Percentiles rank a stretch among this genome's conserved stretches.
Conservation (phyloP, 1,140 invertebrate species). For the Linepithema humile region DNA sequence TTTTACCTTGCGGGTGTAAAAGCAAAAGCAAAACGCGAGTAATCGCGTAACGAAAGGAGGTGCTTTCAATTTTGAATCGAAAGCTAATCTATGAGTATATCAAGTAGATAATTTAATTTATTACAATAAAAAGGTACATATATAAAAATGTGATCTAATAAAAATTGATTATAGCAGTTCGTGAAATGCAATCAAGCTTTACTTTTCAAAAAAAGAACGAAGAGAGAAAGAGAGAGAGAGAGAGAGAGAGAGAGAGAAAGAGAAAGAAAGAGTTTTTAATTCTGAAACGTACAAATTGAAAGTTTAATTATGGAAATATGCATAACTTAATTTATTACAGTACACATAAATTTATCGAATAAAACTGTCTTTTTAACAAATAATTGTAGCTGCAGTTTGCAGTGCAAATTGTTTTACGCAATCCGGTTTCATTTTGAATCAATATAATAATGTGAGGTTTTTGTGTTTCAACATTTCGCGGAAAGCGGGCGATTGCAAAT, state of each 20-base stretch:
- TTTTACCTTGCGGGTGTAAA: not conserved
- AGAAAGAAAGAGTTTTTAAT: not conserved
- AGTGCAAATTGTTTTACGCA: not conserved
- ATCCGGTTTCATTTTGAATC: not conserved
- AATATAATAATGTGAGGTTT: not conserved
- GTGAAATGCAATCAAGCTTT: too few relatives aligned
- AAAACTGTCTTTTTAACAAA: not conserved
- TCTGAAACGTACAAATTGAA: not conserved
- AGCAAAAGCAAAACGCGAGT: not conserved
- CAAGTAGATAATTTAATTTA: too few relatives aligned
- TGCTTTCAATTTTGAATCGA: not conserved
- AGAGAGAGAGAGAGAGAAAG: not conserved
- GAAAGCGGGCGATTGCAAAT: not conserved
- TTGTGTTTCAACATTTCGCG: not conserved
- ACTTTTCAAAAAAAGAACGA: too few relatives aligned
- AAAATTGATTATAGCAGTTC: too few relatives aligned
- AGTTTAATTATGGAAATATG: not conserved
- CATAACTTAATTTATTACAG: slow-evolving; percentile 6
- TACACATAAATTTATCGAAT: not conserved
- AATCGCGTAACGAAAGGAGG: not conserved
- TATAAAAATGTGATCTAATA: too few relatives aligned
- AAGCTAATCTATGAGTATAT: too few relatives aligned
- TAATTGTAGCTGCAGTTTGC: not conserved
- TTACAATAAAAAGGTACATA: too few relatives aligned
- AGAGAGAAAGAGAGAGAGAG: too few relatives aligned